A percentile compares a stretch with the other conserved stretches of the same genome.
phyloP scores from a whole-genome alignment of 2,113 vertebrate species.

The Eurypyga helias region DNA sequence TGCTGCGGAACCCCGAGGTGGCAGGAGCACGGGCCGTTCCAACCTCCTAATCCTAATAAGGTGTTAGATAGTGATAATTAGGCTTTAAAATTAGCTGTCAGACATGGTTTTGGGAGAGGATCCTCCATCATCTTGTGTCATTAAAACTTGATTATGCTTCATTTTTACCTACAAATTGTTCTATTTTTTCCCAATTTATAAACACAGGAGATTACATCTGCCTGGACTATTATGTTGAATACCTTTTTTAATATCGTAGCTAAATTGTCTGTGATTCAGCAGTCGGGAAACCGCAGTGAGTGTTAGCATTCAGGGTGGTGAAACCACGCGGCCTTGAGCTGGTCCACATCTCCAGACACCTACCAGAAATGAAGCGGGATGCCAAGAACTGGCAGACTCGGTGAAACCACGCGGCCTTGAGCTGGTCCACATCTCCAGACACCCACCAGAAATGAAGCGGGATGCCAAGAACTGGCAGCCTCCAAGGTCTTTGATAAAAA shows the following conservation, averaged over 20 bases:
- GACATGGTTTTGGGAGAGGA: not conserved
- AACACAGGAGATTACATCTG: not conserved
- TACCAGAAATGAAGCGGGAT: not conserved
- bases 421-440: not conserved
- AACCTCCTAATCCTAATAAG: constrained; percentile 16
- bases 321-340: not conserved
- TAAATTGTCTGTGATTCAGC: not conserved
- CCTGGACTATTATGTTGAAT: not conserved
- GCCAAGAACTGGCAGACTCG: not conserved
- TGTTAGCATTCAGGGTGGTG: not conserved
- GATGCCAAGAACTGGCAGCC: not conserved
- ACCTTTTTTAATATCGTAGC: not conserved
- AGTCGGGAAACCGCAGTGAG: not conserved
- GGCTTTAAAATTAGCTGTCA: constrained; percentile 18
- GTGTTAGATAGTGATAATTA: constrained; percentile 6
- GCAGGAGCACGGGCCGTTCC: not conserved
- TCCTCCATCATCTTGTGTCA: not conserved
- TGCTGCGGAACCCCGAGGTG: not conserved
- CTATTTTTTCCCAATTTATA: not conserved
- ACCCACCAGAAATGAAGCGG: not conserved
- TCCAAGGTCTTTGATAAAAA: not conserved
- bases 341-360: not conserved
- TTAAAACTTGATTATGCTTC: not conserved
- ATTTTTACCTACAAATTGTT: not conserved
- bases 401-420: not conserved